Evolutionary conservation across 2,113 vertebrate genomes (phyloP), one percentile per base, ranked within the genome.

Genomic region (Ornithorhynchus anatinus): DNA sequence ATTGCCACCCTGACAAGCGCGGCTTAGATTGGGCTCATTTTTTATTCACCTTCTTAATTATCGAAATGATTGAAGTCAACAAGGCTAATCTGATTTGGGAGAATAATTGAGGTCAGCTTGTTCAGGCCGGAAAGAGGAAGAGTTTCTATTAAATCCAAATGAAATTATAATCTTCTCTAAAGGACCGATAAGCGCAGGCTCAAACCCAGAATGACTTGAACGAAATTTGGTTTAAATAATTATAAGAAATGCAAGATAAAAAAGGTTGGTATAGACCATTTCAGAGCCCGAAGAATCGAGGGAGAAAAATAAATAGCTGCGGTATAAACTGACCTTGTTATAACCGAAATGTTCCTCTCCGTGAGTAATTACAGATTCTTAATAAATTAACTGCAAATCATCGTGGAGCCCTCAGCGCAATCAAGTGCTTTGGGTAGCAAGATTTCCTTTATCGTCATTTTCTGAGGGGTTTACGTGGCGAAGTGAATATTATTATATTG

Each of bases 71-170:
- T 84, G 82, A 86, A 85, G 77, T 77, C 86, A 89, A 83, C 69
- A 88, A 86, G 73, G 77, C 69, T 91, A 88, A 89, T 89, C 82
- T 84, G 86, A 89, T 90, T 87, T 93, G 75, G 74, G 84, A 80
- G 67, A 89, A 84, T 90, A 91, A 89, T 87, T 91, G 84, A 86
- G 87, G 87, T 91, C 89, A 89, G 69, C 4, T 44, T 81, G 59
- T 76, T 69, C 69, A 77, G 62, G 53, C 61, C 58, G 59, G 40
- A 85, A 67, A 85, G 45, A 60, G 50, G 45, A 72, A 82, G 60
- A 59, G 27, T 84, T 57, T 38, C 51, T 52, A 23, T 83, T 89
- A 82, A 77, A 59, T 71, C 72, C 47, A 74, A 84, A 79, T 73
- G 56, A 82, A 88, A 87, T 80, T 68, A 70, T 80, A 86, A 84